Base-by-base conservation (phyloP, 2,888 invertebrate genomes). In the Alloplasta piceator region DNA sequence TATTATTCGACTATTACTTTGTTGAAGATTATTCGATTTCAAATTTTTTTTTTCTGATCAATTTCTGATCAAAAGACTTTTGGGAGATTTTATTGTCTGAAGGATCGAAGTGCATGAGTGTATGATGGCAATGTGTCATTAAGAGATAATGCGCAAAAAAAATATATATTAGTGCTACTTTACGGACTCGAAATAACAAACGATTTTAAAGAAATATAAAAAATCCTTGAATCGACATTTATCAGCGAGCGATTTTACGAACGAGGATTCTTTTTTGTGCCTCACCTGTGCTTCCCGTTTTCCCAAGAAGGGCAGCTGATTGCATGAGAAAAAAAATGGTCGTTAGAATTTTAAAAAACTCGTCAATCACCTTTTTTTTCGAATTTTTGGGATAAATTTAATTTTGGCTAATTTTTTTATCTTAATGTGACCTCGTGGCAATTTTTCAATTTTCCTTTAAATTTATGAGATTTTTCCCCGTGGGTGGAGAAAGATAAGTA, bases 221-320 rank as follows among this genome's bases (percentile, higher is more conserved):
- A 41, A 60, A 81, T 64, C 38, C 55, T 67, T 63, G 26, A 58
- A 64, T 64, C 38, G 50, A 67, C 77, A 81, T 63, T 66, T 36
- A 68, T 79, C 58, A 72, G 61, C 76, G 68, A 64, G 68, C 43
- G 39, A 61, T 64, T 64, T 52, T 41, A 68, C 71, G 52, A 50
- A 16, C 46, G 55, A 16, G 12, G 4, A 67, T 72, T 73, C 14
- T 74, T 46, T 6, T 43, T 46, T 46, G 26, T 74, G 78, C 79
- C 92, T 92, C 92, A 92, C 92, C 92, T 92, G 92, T 91, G 84
- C 88, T 91, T 89, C 91, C 92, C 86, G 92, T 90, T 85, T 92
- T 92, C 86, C 92, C 92, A 85, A 92, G 92, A 84, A 92, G 91
- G 85, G 92, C 92, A 89, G 92, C 92, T 92, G 87, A 83, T 83